A percentile compares a stretch with the other conserved stretches of the same genome.
phyloP scores from a whole-genome alignment of 2,888 invertebrate genomes.

The Chelonus formosanus region DNA sequence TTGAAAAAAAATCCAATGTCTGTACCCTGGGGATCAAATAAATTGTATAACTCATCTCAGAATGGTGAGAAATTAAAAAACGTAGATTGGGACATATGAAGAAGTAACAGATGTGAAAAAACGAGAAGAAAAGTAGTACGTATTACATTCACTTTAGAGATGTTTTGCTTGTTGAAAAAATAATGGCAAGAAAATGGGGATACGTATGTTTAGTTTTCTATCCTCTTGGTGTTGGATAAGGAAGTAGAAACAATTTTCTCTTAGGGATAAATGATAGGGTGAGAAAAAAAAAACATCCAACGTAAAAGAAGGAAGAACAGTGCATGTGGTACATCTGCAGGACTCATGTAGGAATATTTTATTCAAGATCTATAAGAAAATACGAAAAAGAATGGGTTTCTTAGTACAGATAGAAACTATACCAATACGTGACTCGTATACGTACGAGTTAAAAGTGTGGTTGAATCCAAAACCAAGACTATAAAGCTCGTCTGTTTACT shows the following conservation, averaged over 20 bases:
- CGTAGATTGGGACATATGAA: neutral
- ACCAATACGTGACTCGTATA: slow-evolving; percentile 38
- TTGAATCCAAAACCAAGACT: slow-evolving; percentile 20
- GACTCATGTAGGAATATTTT: slow-evolving; percentile 35
- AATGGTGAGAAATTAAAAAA: too few species aligned
- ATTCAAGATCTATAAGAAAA: slow-evolving; percentile 30
- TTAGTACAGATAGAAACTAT: slow-evolving; percentile 28
- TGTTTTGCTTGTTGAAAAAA: slow-evolving; percentile 28
- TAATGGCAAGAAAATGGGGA: slow-evolving; percentile 20
- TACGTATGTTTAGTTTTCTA: slow-evolving; percentile 2
- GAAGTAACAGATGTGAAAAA: slow-evolving; percentile 1
- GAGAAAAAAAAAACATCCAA: slow-evolving; percentile 1
- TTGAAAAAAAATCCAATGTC: too few species aligned
- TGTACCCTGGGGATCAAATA: too few species aligned
- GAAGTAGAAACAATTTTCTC: slow-evolving; percentile 30
- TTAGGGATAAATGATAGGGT: slow-evolving; percentile 7
- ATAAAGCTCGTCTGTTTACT: slow-evolving; percentile 28
- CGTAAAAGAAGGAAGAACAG: neutral
- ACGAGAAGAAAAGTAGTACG: slow-evolving; percentile 7
- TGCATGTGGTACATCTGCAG: slow-evolving; percentile 18
- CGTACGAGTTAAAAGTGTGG: slow-evolving; percentile 13
- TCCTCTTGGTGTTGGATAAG: slow-evolving; percentile 6
- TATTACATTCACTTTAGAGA: slow-evolving; percentile 29
- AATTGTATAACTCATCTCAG: too few species aligned
- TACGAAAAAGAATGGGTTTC: slow-evolving; percentile 21